Evolutionary conservation across 2,888 invertebrate genomes (phyloP), one percentile per base, ranked within the genome.

Genomic region (Leptinotarsa tumamoca): DNA sequence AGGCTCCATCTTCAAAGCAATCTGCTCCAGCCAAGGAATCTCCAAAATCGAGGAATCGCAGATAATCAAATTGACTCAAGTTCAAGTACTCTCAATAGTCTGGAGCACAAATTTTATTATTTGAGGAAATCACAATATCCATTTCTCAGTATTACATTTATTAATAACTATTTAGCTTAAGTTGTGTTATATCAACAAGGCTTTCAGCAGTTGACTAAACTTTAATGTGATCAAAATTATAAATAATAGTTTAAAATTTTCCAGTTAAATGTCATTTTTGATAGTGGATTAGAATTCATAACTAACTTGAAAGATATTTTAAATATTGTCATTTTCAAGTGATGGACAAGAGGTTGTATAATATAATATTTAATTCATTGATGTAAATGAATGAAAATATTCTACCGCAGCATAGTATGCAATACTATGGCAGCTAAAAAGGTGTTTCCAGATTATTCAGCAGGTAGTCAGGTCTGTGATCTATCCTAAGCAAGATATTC

Each of bases 1-100:
- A 18, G 1, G 54, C 21, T 52, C 50, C 68, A 54, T 21, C 52
- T 54, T 17, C 21, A 17, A 43, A 61, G 43, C 18, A 23, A 58
- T 33, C 56, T 21, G 68, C 71, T 49, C 75, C 77, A 49, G 77
- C 75, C 3, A 75, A 75, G 49, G 58, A 70, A 58, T 49, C 54
- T 1, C 4, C 56, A 56, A 69, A 23, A 54, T 49, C 58, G n/a
- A 69, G 10, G 18, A 70, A 69, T 56, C 17, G 43, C n/a, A 63
- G 33, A 13, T 58, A 58, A 23, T 21, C 13, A 10, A 15, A 23
- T 58, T 58, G 4, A 15, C 15, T 10, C 13, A 43, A 33, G 63
- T 63, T 43, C 33, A 33, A 63, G 0, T 43, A 17, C 33, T 63
- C 4, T 33, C 17, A n/a, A 63, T 63, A 63, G 33, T 63, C 63